These are phyloP conservation scores for Poeciliopsis presidionis DNA, from an alignment of 2,797 vertebrate genomes.

Conservation along the genomic window DNA sequence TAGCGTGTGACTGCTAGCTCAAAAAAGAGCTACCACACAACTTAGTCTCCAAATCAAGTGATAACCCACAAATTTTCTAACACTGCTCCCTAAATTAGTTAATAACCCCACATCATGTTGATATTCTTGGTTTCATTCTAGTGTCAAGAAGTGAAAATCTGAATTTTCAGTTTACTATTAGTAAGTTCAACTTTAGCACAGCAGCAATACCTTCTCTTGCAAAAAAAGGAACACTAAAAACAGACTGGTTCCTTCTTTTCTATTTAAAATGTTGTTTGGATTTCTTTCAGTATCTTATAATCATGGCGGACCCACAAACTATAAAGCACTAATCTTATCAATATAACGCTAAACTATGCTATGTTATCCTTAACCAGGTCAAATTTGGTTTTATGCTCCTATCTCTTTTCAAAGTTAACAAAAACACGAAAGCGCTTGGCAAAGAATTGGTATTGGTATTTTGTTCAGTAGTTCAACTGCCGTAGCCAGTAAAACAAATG, in stretches of 20 bases:
- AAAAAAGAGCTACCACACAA: not conserved
- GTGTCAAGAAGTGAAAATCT: not conserved
- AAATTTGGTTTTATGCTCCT: too few species aligned
- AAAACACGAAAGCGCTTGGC: too few species aligned
- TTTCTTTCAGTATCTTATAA: not conserved
- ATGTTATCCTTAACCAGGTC: too few species aligned
- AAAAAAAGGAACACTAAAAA: not conserved
- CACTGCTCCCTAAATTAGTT: not conserved
- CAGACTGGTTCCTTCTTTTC: not conserved
- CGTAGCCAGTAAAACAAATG: not conserved
- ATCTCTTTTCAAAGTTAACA: too few species aligned
- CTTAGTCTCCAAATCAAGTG: not conserved
- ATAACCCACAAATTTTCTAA: not conserved
- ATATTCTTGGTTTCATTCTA: not conserved
- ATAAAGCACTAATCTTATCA: too few species aligned
- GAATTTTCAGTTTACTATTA: not conserved
- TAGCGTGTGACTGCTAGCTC: not conserved
- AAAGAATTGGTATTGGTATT: not conserved
- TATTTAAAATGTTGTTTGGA: too few species aligned
- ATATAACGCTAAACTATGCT: too few species aligned
- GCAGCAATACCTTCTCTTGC: not conserved
- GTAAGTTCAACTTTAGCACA: not conserved
- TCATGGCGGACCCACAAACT: too few species aligned
- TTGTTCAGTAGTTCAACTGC: not conserved
- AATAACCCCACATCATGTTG: not conserved